A percentile compares a stretch with the other conserved stretches of the same genome.
These are phyloP conservation scores for Hipposideros larvatus DNA, from an alignment of 2,797 vertebrate species.

Conservation along the genomic window DNA sequence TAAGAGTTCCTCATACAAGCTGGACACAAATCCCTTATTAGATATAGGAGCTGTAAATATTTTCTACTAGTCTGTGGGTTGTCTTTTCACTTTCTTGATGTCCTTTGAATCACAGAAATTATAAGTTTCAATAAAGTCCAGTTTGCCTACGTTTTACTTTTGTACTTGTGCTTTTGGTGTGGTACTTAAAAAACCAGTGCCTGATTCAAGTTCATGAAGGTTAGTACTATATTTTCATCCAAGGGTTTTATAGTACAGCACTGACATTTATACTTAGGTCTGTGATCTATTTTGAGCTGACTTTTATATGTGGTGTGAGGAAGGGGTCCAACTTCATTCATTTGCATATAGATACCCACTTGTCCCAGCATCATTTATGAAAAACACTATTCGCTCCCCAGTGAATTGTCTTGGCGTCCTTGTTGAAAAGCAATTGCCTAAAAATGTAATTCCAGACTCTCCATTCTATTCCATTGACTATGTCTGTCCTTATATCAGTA, in stretches of 20 bases:
- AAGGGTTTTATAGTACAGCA: neutral
- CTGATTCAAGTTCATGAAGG: neutral
- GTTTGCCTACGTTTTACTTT: neutral
- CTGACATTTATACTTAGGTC: neutral
- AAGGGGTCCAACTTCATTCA: neutral
- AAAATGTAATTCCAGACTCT: neutral
- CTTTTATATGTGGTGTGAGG: neutral
- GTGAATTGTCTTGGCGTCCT: neutral
- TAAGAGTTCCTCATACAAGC: neutral
- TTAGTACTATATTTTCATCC: neutral
- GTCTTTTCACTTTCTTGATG: neutral
- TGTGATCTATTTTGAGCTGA: neutral
- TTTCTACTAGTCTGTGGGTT: neutral
- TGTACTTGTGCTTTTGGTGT: neutral
- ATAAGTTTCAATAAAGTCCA: neutral
- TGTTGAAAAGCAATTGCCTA: slow-evolving; percentile 28
- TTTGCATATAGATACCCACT: neutral
- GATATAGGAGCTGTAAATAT: neutral
- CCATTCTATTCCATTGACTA: neutral
- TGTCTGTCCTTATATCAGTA: neutral
- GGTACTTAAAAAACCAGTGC: neutral
- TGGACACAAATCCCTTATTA: neutral
- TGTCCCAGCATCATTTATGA: neutral
- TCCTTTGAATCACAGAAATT: neutral
- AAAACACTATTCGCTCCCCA: neutral